These are phyloP conservation scores for Myrmecophaga tridactyla DNA, from an alignment of 2,113 vertebrate species.

Conservation along the genomic window DNA sequence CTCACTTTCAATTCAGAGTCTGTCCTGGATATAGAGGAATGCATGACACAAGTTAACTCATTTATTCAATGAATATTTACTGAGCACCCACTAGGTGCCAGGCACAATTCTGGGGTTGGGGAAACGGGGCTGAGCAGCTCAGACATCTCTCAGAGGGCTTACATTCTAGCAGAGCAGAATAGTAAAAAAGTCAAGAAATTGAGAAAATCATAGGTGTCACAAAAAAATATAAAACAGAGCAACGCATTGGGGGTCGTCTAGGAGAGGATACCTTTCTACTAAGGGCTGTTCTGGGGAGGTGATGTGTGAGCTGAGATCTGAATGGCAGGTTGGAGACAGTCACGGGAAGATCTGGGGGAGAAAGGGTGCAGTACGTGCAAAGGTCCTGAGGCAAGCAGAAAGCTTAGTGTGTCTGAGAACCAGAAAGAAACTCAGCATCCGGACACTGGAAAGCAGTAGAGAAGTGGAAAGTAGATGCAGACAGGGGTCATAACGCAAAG, in stretches of 20 bases:
- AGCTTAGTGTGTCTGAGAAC: background rate
- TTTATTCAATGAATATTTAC: background rate
- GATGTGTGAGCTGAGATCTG: background rate
- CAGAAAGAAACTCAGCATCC: background rate
- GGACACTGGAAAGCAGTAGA: background rate
- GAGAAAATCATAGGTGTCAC: background rate
- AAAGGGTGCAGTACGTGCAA: background rate
- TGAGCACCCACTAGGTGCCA: rapidly evolving
- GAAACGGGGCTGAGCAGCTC: background rate
- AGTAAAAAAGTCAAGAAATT: background rate
- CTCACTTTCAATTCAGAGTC: background rate
- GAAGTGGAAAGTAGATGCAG: background rate
- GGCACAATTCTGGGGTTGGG: background rate
- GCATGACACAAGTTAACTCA: background rate
- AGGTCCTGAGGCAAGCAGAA: background rate
- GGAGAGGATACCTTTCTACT: background rate
- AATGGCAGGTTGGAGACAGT: background rate
- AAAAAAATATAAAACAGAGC: background rate
- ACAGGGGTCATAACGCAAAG: background rate
- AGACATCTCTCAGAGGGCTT: background rate
- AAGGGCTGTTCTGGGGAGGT: background rate
- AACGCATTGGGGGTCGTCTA: rapidly evolving
- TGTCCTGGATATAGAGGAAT: background rate
- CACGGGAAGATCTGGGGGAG: background rate
- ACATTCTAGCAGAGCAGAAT: background rate